Base-by-base conservation (phyloP, 1,140 invertebrate genomes). In the Drosophila jambulina region DNA sequence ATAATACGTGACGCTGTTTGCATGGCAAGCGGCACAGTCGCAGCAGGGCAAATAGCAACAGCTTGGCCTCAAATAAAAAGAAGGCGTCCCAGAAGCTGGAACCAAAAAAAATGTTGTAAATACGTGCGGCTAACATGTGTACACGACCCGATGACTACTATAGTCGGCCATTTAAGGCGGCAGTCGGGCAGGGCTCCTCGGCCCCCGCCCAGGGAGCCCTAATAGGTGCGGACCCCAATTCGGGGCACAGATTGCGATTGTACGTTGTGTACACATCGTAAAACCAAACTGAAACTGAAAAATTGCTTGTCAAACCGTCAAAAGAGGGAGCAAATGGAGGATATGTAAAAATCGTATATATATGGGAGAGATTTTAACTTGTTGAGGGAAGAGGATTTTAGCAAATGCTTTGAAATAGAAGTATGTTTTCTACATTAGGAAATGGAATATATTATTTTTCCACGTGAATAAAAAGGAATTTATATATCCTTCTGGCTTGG, bases 1-100 rank as follows among this genome's bases (percentile, higher is more conserved):
- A 43, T 62, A 83, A 70, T 88, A 80, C 83, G 83, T 88, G 83
- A 83, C 71, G 65, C 46, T 46, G 65, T 80, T 67, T 72, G 76
- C 72, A 77, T 83, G 80, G 56, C 80, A 58, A 71, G 45, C 46
- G 29, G 38, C 62, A 70, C 48, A 70, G 42, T 75, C 42, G 43
- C 49, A 74, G 72, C 48, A 42, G 54, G 68, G 38, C 42, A 75
- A 75, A 43, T 56, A 85, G 81, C 80, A 84, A 84, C 81, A 84
- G 78, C 82, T 85, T 81, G 67, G 77, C 54, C 71, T 65, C 36
- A 72, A 72, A 72, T 72, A 71, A 72, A 68, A 82, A 58, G 57
- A 75, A 58, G 43, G 45, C 69, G 21, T 43, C 13, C 36, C 51
- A 51, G 62, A 43, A 51, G 68, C 34, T 48, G 34, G 15, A 36